These are phyloP conservation scores for Puffinus mauretanicus DNA, from an alignment of 2,113 vertebrate species.

Conservation along the genomic window DNA sequence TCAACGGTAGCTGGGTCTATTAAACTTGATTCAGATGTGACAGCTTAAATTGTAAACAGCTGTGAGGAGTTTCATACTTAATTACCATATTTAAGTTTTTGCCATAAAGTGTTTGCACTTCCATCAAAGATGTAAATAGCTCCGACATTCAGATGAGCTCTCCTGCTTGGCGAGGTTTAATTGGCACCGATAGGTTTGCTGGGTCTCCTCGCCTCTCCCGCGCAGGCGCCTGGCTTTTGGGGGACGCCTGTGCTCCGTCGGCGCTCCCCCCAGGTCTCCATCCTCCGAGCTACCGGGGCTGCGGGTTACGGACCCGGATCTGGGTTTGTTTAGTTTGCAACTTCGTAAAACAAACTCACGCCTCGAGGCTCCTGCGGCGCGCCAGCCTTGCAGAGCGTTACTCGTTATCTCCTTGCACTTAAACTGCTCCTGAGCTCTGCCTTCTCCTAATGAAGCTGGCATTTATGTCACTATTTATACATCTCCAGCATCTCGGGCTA, in stretches of 20 bases:
- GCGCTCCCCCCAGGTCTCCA: rapidly evolving
- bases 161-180: conserved; percentile 32
- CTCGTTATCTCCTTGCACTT: background rate
- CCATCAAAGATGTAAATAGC: conserved; percentile 72
- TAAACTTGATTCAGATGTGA: conserved; percentile 78
- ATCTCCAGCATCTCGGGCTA: background rate
- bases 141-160: conserved; percentile 59
- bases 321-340: background rate
- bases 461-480: background rate
- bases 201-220: background rate
- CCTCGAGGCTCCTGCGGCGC: background rate
- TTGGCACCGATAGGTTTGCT: background rate
- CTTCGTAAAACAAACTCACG: rapidly evolving
- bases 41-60: conserved; percentile 80
- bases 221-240: background rate
- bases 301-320: rapidly evolving
- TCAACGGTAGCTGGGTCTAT: conserved; percentile 68
- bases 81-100: conserved; percentile 80
- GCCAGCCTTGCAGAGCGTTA: background rate
- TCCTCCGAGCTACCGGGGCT: background rate
- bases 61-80: conserved; percentile 76
- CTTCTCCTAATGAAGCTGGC: background rate
- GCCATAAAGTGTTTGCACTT: conserved; percentile 60
- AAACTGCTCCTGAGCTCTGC: background rate
- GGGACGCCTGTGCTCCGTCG: background rate